phyloP scores from a whole-genome alignment of 2,113 vertebrate genomes.

The Phylloscopus trochiloides region DNA sequence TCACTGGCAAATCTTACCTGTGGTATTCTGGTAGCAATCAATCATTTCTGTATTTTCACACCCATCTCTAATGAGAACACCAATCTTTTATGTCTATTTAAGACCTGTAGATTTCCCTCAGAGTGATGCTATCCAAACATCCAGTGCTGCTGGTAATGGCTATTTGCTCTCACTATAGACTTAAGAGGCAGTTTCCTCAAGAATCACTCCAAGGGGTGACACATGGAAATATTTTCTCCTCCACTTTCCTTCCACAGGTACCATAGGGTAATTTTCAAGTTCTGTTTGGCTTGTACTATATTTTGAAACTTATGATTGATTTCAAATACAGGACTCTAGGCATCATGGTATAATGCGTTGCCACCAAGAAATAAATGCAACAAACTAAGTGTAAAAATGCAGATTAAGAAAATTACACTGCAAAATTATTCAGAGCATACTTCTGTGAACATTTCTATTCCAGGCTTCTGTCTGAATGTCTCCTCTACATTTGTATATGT shows the following conservation, averaged over 20 bases:
- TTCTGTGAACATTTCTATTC: neutral
- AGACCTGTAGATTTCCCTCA: neutral
- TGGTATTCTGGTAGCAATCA: neutral
- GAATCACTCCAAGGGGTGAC: neutral
- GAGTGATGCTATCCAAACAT: neutral
- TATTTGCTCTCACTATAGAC: neutral
- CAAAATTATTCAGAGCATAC: neutral
- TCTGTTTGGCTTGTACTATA: neutral
- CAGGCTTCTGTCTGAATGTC: neutral
- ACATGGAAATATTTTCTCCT: neutral
- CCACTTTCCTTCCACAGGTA: neutral
- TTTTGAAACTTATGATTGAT: neutral
- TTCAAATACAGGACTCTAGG: neutral
- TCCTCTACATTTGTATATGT: neutral
- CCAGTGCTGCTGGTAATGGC: neutral
- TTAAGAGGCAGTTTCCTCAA: neutral
- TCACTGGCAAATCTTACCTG: neutral
- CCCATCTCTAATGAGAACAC: neutral
- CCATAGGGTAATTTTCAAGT: neutral
- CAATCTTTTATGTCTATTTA: neutral
- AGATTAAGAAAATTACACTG: neutral
- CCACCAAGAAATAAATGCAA: neutral
- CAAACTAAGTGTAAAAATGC: neutral
- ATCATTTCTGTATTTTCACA: neutral
- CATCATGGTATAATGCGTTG: neutral